Evolutionary conservation across 2,888 invertebrate genomes (phyloP).

Genomic region (Podotricha telesiphe): DNA sequence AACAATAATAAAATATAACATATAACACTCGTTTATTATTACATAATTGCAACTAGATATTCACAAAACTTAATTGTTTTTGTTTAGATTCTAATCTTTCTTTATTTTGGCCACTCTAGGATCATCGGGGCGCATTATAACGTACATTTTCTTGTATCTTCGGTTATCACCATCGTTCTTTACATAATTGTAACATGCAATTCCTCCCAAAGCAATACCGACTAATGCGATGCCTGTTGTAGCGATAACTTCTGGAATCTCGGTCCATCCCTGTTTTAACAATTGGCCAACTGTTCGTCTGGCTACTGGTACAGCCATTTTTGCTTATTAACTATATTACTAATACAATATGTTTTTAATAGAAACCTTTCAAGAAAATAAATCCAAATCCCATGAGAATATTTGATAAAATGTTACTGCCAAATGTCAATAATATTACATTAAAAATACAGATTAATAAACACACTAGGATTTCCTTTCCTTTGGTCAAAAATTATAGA

Average conservation of each 20-base stretch:
- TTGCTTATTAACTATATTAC: conserved; percentile 1
- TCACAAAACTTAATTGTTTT: conserved; percentile 30
- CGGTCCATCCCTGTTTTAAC: conserved; percentile 82
- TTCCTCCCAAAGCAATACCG: conserved; percentile 79
- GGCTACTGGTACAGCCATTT: conserved; percentile 64
- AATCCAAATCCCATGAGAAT: background rate
- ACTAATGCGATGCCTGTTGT: conserved; percentile 82
- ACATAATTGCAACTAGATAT: conserved; percentile 64
- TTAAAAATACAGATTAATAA: no score
- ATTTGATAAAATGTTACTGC: conserved; percentile 4
- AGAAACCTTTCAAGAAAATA: background rate
- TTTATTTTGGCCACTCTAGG: conserved; percentile 83
- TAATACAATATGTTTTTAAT: background rate
- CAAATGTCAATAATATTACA: background rate
- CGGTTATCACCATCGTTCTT: conserved; percentile 86
- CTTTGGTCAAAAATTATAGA: no score
- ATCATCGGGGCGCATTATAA: conserved; percentile 87
- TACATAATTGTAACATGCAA: conserved; percentile 78
- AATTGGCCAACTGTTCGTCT: conserved; percentile 68
- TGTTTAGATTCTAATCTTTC: conserved; percentile 68
- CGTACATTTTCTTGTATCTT: conserved; percentile 85
- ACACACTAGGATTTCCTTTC: no score
- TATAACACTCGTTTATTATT: conserved; percentile 55
- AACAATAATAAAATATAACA: conserved; percentile 27
- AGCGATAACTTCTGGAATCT: conserved; percentile 88